Evolutionary conservation across 1,140 invertebrate genomes (phyloP).

Genomic region (Drosophila rufa): DNA sequence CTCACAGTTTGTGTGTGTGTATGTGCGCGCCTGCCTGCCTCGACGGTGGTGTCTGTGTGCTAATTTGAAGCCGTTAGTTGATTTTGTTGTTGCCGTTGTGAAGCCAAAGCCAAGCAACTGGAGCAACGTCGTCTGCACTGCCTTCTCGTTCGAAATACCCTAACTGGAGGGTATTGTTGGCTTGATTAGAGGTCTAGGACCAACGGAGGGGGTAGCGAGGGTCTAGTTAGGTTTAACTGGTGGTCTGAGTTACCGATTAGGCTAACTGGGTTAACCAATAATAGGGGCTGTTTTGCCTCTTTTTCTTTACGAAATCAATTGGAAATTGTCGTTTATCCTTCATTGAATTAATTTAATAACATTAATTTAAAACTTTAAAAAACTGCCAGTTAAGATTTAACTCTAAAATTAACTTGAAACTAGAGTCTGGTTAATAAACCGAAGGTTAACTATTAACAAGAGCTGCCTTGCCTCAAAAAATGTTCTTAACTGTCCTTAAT

Average conservation of each 20-base stretch:
- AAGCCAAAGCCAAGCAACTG: slow-evolving; percentile 31
- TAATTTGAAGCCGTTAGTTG: slow-evolving; percentile 30
- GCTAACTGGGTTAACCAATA: background rate
- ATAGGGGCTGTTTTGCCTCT: background rate
- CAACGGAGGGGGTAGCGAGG: background rate
- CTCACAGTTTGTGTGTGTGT: background rate
- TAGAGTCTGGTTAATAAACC: too few species aligned
- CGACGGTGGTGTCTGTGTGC: slow-evolving; percentile 7
- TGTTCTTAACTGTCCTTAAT: background rate
- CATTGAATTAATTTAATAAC: too few species aligned
- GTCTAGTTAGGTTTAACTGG: background rate
- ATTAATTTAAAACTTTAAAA: too few species aligned
- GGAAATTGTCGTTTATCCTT: too few species aligned
- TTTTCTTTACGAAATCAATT: too few species aligned
- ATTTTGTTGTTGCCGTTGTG: background rate
- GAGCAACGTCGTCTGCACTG: slow-evolving; percentile 1
- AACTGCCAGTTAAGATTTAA: too few species aligned
- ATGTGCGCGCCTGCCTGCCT: background rate
- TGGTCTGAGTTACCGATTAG: background rate
- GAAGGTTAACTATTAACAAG: background rate
- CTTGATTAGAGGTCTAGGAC: background rate
- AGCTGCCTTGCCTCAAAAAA: background rate
- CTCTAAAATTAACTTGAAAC: too few species aligned
- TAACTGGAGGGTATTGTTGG: background rate
- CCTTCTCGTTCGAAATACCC: background rate